Conservation (phyloP, 2,113 vertebrate genomes). For the Alosa alosa region DNA sequence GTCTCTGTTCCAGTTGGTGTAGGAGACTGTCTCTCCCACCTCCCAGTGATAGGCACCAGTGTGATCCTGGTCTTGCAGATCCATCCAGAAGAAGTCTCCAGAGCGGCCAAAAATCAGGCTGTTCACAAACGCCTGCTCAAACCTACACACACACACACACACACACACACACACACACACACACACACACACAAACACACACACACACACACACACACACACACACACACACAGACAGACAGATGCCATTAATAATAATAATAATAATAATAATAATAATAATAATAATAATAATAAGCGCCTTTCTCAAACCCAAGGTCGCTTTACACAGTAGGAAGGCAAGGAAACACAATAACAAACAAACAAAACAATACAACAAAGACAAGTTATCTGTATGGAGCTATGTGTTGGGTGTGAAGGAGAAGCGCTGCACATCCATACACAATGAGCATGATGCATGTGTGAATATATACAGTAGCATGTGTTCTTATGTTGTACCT, state of each 20-base stretch:
- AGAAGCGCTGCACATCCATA: too few species aligned
- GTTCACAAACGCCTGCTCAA: slow-evolving; percentile 91
- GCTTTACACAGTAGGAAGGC: too few species aligned
- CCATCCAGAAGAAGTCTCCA: slow-evolving; percentile 85
- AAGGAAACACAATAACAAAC: too few species aligned
- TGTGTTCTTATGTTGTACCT: slow-evolving; percentile 63
- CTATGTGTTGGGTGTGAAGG: too few species aligned
- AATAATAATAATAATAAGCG: too few species aligned
- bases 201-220: background rate
- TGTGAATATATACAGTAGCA: too few species aligned
- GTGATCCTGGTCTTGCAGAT: slow-evolving; percentile 78
- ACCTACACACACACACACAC: slow-evolving; percentile 67
- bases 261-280: too few species aligned
- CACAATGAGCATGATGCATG: background rate
- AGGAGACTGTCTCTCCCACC: slow-evolving; percentile 81
- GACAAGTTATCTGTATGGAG: too few species aligned
- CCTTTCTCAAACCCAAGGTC: too few species aligned
- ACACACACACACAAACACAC: too few species aligned
- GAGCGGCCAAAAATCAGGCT: slow-evolving; percentile 87
- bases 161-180: background rate
- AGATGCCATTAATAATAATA: too few species aligned
- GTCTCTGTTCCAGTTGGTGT: slow-evolving; percentile 94
- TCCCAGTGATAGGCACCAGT: slow-evolving; percentile 84
- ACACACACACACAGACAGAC: slow-evolving; percentile 10
- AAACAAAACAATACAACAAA: too few species aligned